A percentile compares a stretch with the other conserved stretches of the same genome.
phyloP scores from a whole-genome alignment of 2,797 vertebrate species.

The Macropus fuliginosus region DNA sequence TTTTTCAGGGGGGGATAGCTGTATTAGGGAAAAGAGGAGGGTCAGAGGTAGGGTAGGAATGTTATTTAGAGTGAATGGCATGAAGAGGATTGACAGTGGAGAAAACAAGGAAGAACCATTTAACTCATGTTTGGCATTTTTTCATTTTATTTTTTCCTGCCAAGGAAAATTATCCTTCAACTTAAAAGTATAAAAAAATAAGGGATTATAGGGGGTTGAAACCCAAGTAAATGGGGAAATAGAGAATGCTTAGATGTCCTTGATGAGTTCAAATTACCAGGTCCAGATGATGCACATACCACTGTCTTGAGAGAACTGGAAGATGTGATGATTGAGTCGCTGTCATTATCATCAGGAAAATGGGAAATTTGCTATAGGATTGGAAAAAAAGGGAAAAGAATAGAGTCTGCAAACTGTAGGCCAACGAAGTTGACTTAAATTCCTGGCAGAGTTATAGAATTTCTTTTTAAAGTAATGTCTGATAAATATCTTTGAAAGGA shows the following conservation, averaged over 20 bases:
- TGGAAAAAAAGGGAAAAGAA: not conserved
- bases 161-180: not conserved
- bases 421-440: not conserved
- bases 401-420: not conserved
- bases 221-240: not conserved
- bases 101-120: not conserved
- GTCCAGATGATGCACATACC: not conserved
- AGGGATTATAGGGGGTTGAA: not conserved
- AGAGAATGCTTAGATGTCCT: not conserved
- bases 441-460: not conserved
- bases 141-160: not conserved
- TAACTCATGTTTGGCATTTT: not conserved
- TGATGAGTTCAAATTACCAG: not conserved
- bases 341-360: not conserved
- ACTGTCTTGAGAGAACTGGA: not conserved
- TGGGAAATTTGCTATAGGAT: not conserved
- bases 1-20: not conserved
- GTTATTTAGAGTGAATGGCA: not conserved
- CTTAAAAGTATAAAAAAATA: not conserved
- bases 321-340: not conserved
- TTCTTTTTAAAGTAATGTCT: not conserved
- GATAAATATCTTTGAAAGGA: not conserved
- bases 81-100: not conserved
- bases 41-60: not conserved
- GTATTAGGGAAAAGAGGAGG: not conserved